Conservation (phyloP, 2,113 vertebrate species). For the Poecile atricapillus region DNA sequence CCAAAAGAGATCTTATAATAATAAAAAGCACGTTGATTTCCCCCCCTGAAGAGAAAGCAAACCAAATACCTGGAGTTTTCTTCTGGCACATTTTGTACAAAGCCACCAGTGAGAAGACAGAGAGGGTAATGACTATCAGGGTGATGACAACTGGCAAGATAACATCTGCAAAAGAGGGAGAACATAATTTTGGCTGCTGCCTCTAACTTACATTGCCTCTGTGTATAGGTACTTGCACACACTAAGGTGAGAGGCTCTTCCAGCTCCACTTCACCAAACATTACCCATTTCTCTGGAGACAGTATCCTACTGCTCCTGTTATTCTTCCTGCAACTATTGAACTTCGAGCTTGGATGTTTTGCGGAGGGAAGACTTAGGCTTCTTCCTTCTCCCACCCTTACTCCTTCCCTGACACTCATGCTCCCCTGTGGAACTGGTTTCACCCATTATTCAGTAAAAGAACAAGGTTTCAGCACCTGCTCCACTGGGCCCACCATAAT, state of each 20-base stretch:
- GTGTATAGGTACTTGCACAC: not conserved
- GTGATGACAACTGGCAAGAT: conserved; percentile 75
- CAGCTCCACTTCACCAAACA: not conserved
- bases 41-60: not conserved
- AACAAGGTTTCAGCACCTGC: not conserved
- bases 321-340: not conserved
- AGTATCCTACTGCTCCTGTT: not conserved
- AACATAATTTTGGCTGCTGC: not conserved
- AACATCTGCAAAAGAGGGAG: conserved; percentile 56
- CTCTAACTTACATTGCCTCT: not conserved
- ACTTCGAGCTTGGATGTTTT: conserved; percentile 38
- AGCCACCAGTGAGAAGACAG: conserved; percentile 70
- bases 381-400: not conserved
- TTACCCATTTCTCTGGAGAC: not conserved
- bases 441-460: not conserved
- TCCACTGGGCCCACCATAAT: not conserved
- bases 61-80: conserved; percentile 71
- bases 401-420: not conserved
- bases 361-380: not conserved
- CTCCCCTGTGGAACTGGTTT: not conserved
- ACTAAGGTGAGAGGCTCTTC: not conserved
- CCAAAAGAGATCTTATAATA: not conserved
- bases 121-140: conserved; percentile 71
- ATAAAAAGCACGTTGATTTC: not conserved
- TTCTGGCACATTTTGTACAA: conserved; percentile 76